These are phyloP conservation scores for Deilephila elpenor DNA, from an alignment of 2,888 invertebrate species.

Conservation along the genomic window DNA sequence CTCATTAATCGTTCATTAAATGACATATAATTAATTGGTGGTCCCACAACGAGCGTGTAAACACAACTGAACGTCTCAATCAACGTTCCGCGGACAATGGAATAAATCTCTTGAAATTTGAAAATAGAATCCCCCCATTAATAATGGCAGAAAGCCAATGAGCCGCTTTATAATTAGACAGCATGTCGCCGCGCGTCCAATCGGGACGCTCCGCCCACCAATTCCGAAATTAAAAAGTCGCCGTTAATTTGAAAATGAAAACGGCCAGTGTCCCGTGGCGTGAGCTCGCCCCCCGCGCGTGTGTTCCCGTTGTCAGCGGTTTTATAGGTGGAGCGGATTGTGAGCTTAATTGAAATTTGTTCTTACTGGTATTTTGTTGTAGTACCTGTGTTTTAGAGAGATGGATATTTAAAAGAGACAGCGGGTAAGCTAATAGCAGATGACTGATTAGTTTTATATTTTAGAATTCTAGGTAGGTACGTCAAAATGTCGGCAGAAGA, in stretches of 20 bases:
- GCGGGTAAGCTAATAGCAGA: too few species aligned
- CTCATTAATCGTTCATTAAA: background rate
- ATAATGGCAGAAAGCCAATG: conserved; percentile 47
- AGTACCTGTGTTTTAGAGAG: too few species aligned
- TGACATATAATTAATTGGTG: background rate
- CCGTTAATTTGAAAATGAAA: conserved; percentile 57
- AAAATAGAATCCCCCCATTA: conserved; percentile 36
- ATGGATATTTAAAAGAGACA: too few species aligned
- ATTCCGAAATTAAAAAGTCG: conserved; percentile 67
- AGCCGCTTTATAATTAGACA: conserved; percentile 65
- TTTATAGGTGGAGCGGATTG: conserved; percentile 14
- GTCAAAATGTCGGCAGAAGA: too few species aligned
- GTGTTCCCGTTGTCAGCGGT: conserved; percentile 18
- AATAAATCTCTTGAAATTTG: conserved; percentile 30
- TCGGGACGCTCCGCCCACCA: conserved; percentile 59
- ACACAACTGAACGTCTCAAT: conserved; percentile 6
- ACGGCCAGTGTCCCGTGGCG: conserved; percentile 44
- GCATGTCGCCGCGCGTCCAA: conserved; percentile 62
- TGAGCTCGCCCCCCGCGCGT: conserved; percentile 24
- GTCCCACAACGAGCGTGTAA: conserved; percentile 12
- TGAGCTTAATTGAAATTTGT: background rate
- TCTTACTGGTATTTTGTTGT: background rate
- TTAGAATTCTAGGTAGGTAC: too few species aligned
- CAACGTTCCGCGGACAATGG: background rate
- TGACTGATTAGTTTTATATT: too few species aligned